phyloP scores from a whole-genome alignment of 1,140 invertebrate genomes.

The Euwallacea similis region DNA sequence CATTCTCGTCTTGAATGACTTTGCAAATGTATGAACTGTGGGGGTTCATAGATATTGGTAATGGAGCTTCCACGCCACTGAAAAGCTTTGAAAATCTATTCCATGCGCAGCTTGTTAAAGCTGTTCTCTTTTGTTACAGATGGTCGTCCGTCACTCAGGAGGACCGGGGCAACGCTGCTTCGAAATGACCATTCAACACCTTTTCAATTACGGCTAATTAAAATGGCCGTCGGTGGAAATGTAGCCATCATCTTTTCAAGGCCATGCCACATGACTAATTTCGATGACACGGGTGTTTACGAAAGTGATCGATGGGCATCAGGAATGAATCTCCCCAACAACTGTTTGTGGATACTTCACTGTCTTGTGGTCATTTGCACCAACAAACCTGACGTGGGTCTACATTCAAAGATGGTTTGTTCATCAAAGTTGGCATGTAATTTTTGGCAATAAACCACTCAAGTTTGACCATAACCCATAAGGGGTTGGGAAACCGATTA shows the following conservation, averaged over 20 bases:
- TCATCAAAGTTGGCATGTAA: too few species aligned
- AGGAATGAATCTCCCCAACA: neutral
- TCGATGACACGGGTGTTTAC: constrained; percentile 28
- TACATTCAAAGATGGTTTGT: too few species aligned
- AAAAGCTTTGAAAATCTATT: constrained; percentile 10
- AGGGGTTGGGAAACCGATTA: too few species aligned
- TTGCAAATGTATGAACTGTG: too few species aligned
- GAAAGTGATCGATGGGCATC: constrained; percentile 12
- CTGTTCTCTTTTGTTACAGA: constrained; percentile 28
- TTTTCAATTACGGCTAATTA: constrained; percentile 38
- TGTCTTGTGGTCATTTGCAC: too few species aligned
- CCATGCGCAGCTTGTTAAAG: constrained; percentile 27
- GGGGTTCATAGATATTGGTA: too few species aligned
- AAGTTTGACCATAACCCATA: too few species aligned
- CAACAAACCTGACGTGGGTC: too few species aligned
- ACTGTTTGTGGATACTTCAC: too few species aligned
- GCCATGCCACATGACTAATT: constrained; percentile 30
- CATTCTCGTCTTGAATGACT: too few species aligned
- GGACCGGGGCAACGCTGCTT: neutral
- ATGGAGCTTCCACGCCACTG: constrained; percentile 1
- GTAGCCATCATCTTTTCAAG: constrained; percentile 9
- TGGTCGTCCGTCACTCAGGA: constrained; percentile 4
- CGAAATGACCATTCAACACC: constrained; percentile 36
- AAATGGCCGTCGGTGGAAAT: constrained; percentile 21
- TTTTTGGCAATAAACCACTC: too few species aligned